Evolutionary conservation across 1,140 invertebrate genomes (phyloP), one percentile per base, ranked within the genome.

Genomic region (Elysia chlorotica): DNA sequence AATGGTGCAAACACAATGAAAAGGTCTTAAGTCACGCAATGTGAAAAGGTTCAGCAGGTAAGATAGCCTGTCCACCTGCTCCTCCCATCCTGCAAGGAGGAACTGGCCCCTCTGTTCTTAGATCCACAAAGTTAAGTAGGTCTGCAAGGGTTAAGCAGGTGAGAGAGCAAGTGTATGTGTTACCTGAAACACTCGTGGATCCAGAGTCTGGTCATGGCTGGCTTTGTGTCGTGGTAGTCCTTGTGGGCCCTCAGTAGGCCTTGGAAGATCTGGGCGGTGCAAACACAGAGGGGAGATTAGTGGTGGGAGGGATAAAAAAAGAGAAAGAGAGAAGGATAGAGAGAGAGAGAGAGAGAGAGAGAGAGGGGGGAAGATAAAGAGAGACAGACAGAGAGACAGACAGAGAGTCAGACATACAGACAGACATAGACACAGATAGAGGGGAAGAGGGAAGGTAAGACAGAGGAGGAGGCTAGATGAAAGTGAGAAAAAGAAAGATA

Each of bases 241-340:
- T 91, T 92, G 82, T 93, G 90, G 75, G 92, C 91, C 75, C 93
- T 87, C 28, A 96, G 82, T 30, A 96, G 78, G 2, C 94, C 94
- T 90, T 93, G 90, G 79, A 92, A 92, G 41, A 92, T 83, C 90
- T 91, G 17, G 36, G 21, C 38, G 30, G 37, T 17, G 33, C 25
- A 70, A n/a, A n/a, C n/a, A n/a, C n/a, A n/a, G n/a, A n/a, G 31
- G 72, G 23, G 69, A 30, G 35, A 66, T 61, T 17, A 37, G 35
- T 6, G 41, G 36, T 65, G 14, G 62, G 28, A 25, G 19, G 19
- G 62, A 14, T 5, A 65, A 37, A 21, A 14, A 65, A 31, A n/a
- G 19, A 28, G 30, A 35, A 35, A 14, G 25, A 48, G 41, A 10
- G 41, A n/a, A 10, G n/a, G 41, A 48, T n/a, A 48, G 41, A 48